These are phyloP conservation scores for Pristionchus japonicus DNA, from an alignment of 2,888 invertebrate species.

Conservation along the genomic window DNA sequence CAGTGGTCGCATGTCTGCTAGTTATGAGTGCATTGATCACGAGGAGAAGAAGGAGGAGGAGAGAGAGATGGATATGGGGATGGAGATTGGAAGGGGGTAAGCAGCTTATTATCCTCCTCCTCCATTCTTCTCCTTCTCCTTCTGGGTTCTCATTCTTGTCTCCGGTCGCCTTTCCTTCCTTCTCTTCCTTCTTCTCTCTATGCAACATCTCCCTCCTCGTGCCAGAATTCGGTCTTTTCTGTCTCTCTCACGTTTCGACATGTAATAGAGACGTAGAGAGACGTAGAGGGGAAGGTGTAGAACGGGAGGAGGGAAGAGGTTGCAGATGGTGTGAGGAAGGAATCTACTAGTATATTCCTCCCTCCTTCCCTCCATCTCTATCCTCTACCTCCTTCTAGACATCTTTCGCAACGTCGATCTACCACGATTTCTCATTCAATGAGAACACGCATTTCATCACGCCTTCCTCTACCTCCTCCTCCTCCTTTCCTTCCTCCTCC, in stretches of 20 bases:
- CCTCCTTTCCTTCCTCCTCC: neutral
- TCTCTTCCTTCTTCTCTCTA: too few relatives aligned
- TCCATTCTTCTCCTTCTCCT: neutral
- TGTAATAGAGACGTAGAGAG: neutral
- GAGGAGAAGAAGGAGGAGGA: neutral
- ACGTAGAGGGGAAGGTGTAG: neutral
- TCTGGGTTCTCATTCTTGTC: neutral
- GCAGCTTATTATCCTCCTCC: conserved; percentile 9
- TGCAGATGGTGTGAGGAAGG: neutral
- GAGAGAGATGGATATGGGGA: conserved; percentile 4
- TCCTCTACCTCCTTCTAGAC: neutral
- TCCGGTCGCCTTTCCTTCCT: neutral
- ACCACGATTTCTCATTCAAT: neutral
- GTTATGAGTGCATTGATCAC: neutral
- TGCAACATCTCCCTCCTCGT: neutral
- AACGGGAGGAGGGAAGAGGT: neutral
- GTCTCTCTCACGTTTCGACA: neutral
- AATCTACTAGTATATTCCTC: neutral
- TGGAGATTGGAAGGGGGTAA: neutral
- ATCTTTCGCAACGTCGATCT: neutral
- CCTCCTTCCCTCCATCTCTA: neutral
- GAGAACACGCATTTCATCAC: neutral
- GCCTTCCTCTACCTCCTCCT: too few relatives aligned
- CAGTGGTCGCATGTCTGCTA: neutral
- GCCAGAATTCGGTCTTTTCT: neutral